Evolutionary conservation across 2,888 invertebrate species (phyloP).

Genomic region (Drosophila diplacantha): DNA sequence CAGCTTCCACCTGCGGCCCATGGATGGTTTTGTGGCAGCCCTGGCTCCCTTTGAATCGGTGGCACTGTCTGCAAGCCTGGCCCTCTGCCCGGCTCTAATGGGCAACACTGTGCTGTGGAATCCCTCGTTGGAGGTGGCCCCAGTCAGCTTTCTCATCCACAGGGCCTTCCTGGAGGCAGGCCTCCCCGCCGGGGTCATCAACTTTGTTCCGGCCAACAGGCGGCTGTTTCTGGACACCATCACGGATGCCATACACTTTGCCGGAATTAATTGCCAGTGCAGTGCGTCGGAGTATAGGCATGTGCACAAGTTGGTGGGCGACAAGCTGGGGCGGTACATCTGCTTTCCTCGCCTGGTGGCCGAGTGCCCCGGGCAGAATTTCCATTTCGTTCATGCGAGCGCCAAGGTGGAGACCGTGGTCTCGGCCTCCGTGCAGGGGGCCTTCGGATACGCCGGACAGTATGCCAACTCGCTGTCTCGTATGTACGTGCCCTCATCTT

Average conservation of each 20-base stretch:
- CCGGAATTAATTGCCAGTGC: slow-evolving; percentile 37
- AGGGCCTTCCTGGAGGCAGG: slow-evolving; percentile 32
- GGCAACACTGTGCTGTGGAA: slow-evolving; percentile 45
- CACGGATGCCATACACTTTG: slow-evolving; percentile 35
- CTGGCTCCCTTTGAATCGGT: slow-evolving; percentile 39
- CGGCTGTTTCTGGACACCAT: slow-evolving; percentile 35
- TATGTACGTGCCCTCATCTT: slow-evolving; percentile 39
- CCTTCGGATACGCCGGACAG: slow-evolving; percentile 42
- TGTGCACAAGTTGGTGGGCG: slow-evolving; percentile 31
- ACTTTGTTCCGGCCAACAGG: slow-evolving; percentile 40
- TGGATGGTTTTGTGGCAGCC: slow-evolving; percentile 46
- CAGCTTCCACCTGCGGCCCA: slow-evolving; percentile 32
- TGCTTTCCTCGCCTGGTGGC: slow-evolving; percentile 42
- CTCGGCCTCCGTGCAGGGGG: slow-evolving; percentile 30
- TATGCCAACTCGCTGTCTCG: slow-evolving; percentile 41
- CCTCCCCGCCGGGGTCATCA: slow-evolving; percentile 35
- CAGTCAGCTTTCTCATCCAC: slow-evolving; percentile 28
- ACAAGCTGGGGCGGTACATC: slow-evolving; percentile 39
- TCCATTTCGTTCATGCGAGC: slow-evolving; percentile 42
- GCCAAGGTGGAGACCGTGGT: slow-evolving; percentile 35
- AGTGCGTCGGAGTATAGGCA: slow-evolving; percentile 11
- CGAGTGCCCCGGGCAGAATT: slow-evolving; percentile 40
- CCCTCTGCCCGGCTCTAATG: slow-evolving; percentile 39
- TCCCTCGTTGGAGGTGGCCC: slow-evolving; percentile 39
- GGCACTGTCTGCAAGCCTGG: slow-evolving; percentile 29